These are phyloP conservation scores for Aquatica leii DNA, from an alignment of 2,888 invertebrate species.

Conservation along the genomic window DNA sequence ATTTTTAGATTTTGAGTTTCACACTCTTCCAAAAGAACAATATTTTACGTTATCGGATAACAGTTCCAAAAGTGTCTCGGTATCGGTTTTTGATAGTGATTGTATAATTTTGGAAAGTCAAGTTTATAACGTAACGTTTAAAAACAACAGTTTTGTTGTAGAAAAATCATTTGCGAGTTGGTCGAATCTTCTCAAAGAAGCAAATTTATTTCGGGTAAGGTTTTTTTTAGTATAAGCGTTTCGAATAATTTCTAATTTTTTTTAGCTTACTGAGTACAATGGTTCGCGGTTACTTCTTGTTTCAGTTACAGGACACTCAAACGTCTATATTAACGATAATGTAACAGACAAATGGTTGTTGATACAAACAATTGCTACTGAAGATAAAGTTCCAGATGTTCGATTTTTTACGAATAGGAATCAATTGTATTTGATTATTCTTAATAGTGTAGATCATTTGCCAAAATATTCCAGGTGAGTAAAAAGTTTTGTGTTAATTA, in stretches of 20 bases:
- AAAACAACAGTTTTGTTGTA: not conserved
- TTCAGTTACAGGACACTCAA: constrained; percentile 24
- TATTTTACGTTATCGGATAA: not conserved
- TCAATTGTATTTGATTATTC: constrained; percentile 45
- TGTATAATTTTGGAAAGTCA: not conserved
- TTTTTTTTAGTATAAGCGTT: too few species aligned
- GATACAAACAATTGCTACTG: constrained; percentile 28
- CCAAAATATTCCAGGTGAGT: constrained; percentile 46
- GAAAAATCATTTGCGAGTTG: not conserved
- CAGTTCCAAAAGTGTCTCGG: not conserved
- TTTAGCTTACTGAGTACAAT: constrained; percentile 30
- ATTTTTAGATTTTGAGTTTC: too few species aligned
- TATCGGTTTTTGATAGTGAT: not conserved
- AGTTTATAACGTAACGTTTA: not conserved
- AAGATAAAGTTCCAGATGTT: constrained; percentile 40
- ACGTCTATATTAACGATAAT: constrained; percentile 29
- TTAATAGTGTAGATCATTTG: constrained; percentile 41
- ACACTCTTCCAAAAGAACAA: not conserved
- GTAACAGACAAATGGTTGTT: constrained; percentile 17
- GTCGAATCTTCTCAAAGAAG: not conserved
- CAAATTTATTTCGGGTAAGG: not conserved
- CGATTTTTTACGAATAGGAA: constrained; percentile 47
- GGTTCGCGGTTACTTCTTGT: constrained; percentile 26
- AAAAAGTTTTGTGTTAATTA: too few species aligned
- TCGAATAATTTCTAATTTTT: not conserved